Percentiles rank a stretch among this genome's conserved stretches.
These are phyloP conservation scores for Halcyon leucocephala DNA, from an alignment of 2,797 vertebrate genomes.

Conservation along the genomic window DNA sequence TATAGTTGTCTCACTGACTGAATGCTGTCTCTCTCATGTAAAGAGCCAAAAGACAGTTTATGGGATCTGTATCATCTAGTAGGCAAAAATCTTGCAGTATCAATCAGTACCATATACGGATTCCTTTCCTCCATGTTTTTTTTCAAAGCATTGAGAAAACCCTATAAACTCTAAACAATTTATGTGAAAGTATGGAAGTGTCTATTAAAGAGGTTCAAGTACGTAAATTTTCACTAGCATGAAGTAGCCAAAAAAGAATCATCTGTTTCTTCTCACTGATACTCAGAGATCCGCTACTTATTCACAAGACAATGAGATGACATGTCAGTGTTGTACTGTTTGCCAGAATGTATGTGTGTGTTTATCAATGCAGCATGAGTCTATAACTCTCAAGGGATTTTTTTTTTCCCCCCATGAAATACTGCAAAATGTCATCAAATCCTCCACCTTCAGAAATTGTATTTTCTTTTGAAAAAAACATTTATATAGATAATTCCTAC, in stretches of 20 bases:
- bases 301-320: background rate
- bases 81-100: background rate
- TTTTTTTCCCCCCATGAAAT: background rate
- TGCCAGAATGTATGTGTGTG: background rate
- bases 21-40: background rate
- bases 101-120: background rate
- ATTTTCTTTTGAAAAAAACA: background rate
- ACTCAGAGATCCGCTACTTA: background rate
- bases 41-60: background rate
- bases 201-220: background rate
- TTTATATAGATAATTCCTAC: background rate
- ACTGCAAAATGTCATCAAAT: background rate
- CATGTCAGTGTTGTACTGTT: background rate
- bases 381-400: background rate
- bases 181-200: background rate
- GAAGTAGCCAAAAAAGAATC: background rate
- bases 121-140: background rate
- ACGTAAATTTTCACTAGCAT: background rate
- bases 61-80: background rate
- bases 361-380: background rate
- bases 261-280: background rate
- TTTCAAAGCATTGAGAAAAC: background rate
- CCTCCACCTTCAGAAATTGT: background rate
- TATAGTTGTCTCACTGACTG: background rate
- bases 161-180: background rate